These are phyloP conservation scores for Denticeps clupeoides DNA, from an alignment of 2,797 vertebrate species.

Conservation along the genomic window DNA sequence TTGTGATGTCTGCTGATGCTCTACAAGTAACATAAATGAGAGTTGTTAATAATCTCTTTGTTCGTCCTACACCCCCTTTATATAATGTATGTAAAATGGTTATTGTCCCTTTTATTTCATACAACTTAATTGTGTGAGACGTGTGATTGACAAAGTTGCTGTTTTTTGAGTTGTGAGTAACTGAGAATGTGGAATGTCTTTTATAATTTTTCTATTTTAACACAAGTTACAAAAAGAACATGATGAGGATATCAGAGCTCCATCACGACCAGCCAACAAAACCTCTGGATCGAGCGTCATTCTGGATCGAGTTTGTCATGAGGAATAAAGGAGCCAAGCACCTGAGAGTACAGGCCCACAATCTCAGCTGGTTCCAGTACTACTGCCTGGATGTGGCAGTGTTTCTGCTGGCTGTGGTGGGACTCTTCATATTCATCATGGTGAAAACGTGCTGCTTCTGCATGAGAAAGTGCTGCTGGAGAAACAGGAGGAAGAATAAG, in stretches of 20 bases:
- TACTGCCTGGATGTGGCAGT: conserved; percentile 56
- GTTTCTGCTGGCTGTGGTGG: conserved; percentile 41
- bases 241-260: conserved; percentile 52
- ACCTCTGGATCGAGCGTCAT: conserved; percentile 56
- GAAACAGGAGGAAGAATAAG: conserved; percentile 27
- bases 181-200: too few species aligned
- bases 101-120: conserved; percentile 60
- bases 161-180: too few species aligned
- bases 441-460: conserved; percentile 40
- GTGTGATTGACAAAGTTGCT: too few species aligned
- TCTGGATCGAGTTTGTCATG: conserved; percentile 72
- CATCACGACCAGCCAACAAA: conserved; percentile 62
- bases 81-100: conserved; percentile 66
- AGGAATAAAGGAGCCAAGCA: conserved; percentile 66
- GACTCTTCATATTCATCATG: conserved; percentile 28
- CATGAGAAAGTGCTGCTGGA: conserved; percentile 28
- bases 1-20: conserved; percentile 71
- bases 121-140: conserved; percentile 57
- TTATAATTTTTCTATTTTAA: too few species aligned
- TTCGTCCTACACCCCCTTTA: too few species aligned
- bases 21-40: too few species aligned
- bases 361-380: conserved; percentile 68
- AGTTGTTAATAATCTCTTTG: too few species aligned
- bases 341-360: conserved; percentile 53
- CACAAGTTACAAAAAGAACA: conserved; percentile 71